Conservation (phyloP, 2,113 vertebrate species). For the Onychorhynchus coronatus region DNA sequence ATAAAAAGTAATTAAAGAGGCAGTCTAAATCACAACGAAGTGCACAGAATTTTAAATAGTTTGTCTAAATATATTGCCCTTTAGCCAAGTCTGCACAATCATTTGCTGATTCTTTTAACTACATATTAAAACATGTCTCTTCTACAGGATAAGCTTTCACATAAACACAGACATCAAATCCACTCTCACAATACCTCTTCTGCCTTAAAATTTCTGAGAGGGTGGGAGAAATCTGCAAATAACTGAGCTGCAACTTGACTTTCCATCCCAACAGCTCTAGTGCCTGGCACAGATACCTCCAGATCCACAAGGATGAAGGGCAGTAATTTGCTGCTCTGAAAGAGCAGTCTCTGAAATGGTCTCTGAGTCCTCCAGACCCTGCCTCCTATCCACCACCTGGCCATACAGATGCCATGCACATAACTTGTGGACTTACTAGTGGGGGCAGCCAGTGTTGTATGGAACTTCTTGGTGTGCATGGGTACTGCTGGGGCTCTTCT, state of each 20-base stretch:
- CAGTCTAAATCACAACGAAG: slow-evolving; percentile 67
- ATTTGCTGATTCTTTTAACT: slow-evolving; percentile 18
- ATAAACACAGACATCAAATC: not conserved
- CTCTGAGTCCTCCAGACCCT: not conserved
- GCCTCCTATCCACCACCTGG: not conserved
- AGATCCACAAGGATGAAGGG: not conserved
- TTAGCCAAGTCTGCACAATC: slow-evolving; percentile 18
- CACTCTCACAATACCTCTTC: not conserved
- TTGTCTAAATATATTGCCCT: not conserved
- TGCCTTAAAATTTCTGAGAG: not conserved
- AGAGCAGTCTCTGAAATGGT: not conserved
- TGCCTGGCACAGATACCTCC: not conserved
- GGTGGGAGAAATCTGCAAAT: not conserved
- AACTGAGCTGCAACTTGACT: not conserved
- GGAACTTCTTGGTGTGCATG: not conserved
- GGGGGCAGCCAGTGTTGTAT: too few species aligned
- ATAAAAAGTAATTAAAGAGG: slow-evolving; percentile 69
- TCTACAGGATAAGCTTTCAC: not conserved
- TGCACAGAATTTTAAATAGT: slow-evolving; percentile 57
- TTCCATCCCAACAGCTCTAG: not conserved
- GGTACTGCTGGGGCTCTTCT: not conserved
- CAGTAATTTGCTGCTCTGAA: not conserved
- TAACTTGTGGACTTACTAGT: fast-evolving
- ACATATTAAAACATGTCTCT: not conserved
- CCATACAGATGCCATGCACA: not conserved